Conservation (phyloP, 1,140 invertebrate genomes). For the Dysdera silvatica region DNA sequence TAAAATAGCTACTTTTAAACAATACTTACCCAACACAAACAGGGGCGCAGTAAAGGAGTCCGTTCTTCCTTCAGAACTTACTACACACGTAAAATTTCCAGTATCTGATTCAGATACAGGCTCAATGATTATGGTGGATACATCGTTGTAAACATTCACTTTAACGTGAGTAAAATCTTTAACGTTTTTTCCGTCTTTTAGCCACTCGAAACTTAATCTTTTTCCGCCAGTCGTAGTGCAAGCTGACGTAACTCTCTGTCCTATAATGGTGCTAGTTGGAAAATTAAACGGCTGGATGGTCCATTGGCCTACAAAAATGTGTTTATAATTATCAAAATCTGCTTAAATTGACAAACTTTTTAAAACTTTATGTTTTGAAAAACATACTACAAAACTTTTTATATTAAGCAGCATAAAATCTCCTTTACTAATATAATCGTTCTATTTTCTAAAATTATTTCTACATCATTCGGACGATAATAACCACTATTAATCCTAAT, state of each 20-base stretch:
- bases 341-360: too few species aligned
- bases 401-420: too few species aligned
- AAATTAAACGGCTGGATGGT: conserved; percentile 22
- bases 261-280: neutral
- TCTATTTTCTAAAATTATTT: too few species aligned
- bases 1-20: neutral
- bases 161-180: conserved; percentile 31
- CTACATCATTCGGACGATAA: too few species aligned
- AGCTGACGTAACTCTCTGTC: conserved; percentile 6
- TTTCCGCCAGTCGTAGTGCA: conserved; percentile 12
- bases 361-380: too few species aligned
- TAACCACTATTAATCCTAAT: too few species aligned
- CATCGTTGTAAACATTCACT: neutral
- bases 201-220: conserved; percentile 38
- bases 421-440: too few species aligned
- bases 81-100: conserved; percentile 20
- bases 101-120: conserved; percentile 11
- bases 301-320: too few species aligned
- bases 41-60: conserved; percentile 40
- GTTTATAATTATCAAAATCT: too few species aligned
- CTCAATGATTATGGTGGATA: conserved; percentile 23
- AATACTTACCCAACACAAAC: conserved; percentile 42
- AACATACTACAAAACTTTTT: too few species aligned
- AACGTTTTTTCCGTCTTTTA: conserved; percentile 42
- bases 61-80: conserved; percentile 6